Evolutionary conservation across 2,113 vertebrate genomes (phyloP).

Genomic region (Polypterus bichir): DNA sequence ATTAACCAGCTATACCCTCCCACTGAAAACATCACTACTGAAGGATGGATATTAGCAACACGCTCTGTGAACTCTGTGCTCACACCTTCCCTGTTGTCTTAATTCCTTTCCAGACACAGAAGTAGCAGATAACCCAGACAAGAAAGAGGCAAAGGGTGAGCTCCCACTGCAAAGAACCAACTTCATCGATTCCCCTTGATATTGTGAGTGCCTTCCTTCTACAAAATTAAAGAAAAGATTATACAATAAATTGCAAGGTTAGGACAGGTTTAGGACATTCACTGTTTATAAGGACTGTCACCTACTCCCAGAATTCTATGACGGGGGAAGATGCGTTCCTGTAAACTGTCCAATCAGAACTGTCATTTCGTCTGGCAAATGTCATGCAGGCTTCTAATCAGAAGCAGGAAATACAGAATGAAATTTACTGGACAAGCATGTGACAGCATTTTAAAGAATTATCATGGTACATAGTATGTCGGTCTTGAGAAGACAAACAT

Average conservation of each 20-base stretch:
- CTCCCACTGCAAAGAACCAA: conserved; percentile 64
- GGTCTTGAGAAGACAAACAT: no score
- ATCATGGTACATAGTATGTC: no score
- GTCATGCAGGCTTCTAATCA: conserved; percentile 64
- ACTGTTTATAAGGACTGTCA: conserved; percentile 24
- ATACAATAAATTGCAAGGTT: conserved; percentile 6
- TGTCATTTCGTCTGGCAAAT: conserved; percentile 34
- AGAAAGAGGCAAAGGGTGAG: conserved; percentile 60
- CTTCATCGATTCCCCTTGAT: conserved; percentile 54
- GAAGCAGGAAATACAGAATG: neutral
- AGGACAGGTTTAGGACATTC: neutral
- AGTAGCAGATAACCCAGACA: conserved; percentile 68
- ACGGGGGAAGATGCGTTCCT: conserved; percentile 71
- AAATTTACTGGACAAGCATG: no score
- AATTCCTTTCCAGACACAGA: conserved; percentile 72
- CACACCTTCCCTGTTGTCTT: conserved; percentile 69
- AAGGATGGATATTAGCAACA: neutral
- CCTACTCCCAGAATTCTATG: conserved; percentile 95
- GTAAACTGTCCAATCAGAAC: conserved; percentile 34
- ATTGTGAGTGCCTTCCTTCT: conserved; percentile 74
- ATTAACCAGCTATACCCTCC: neutral
- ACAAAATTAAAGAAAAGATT: neutral
- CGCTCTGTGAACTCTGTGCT: neutral
- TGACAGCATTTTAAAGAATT: no score
- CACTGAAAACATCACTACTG: neutral